Evolutionary conservation across 1,140 invertebrate species (phyloP).

Genomic region (Drosophila leontia): DNA sequence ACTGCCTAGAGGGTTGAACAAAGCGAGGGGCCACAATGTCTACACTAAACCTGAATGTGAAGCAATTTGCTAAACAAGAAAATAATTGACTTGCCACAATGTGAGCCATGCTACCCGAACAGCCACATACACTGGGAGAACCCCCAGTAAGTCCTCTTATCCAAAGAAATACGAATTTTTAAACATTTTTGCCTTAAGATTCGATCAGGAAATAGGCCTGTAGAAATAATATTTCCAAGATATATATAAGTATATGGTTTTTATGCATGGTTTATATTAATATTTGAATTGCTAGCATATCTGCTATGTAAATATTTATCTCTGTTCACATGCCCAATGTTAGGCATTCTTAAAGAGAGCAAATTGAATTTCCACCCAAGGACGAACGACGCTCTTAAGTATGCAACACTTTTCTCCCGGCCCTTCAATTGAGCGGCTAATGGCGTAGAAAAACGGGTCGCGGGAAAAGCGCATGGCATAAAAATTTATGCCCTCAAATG

Average conservation of each 20-base stretch:
- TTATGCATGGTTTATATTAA: too few relatives aligned
- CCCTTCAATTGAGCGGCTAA: conserved; percentile 58
- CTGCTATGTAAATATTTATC: neutral
- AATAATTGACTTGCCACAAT: conserved; percentile 78
- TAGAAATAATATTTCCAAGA: neutral
- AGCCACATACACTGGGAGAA: conserved; percentile 1
- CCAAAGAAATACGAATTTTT: neutral
- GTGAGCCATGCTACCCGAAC: conserved; percentile 16
- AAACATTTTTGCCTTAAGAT: neutral
- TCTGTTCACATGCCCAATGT: neutral
- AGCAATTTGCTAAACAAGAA: conserved; percentile 80
- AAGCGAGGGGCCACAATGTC: conserved; percentile 35
- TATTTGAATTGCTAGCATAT: too few relatives aligned
- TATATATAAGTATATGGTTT: neutral
- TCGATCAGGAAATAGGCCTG: neutral
- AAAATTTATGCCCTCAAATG: conserved; percentile 70
- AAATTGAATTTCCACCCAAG: conserved; percentile 63
- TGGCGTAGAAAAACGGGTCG: conserved; percentile 68
- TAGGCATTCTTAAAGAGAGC: conserved; percentile 49
- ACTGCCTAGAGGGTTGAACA: conserved; percentile 33
- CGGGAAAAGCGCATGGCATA: conserved; percentile 71
- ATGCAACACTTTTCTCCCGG: conserved; percentile 62
- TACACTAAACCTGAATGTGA: conserved; percentile 75
- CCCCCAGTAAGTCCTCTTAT: too few relatives aligned
- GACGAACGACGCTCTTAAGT: conserved; percentile 48